Evolutionary conservation across 1,140 invertebrate species (phyloP), one percentile per base, ranked within the genome.

Genomic region (Epicauta chinensis): DNA sequence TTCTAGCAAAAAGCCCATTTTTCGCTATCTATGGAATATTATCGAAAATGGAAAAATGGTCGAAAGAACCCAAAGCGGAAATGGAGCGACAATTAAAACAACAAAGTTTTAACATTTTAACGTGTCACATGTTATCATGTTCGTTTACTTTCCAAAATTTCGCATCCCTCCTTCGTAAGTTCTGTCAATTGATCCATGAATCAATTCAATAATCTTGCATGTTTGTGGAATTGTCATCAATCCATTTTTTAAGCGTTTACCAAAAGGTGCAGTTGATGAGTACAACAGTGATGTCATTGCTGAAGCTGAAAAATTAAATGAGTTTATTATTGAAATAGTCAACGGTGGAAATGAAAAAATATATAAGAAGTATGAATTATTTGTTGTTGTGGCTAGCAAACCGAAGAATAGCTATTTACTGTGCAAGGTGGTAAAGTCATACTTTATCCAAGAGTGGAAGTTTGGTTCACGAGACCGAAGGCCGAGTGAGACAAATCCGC

Each of bases 21-120:
- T 90, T 81, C 58, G 79, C 84, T 35, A 77, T 86, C 2, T 89
- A 87, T 61, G 72, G 81, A 44, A 69, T 67, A n/a, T 62, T 89
- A 9, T 71, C 79, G 0, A 68, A 74, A 29, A 75, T 75, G 39
- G 63, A 73, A 0, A 77, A 77, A 58, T 90, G 86, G 78, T 68
- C 73, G 12, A 47, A 60, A 2, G 76, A 85, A 62, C 82, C 86
- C 0, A 77, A 78, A 41, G 74, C 75, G 16, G 75, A 80, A 23
- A 75, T 89, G 7, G 73, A 75, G 34, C 72, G 77, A 46, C 66
- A 83, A 14, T 68, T 90, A 38, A 73, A 75, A 23, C 74, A 80
- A 5, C 75, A 77, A 9, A 88, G 88, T 0, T 91, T 89, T 61
- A 64, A 75, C 2, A 71, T 83, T 11, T 62, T 81, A 1, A 74